Percentiles rank a stretch among this genome's conserved stretches.
These are phyloP conservation scores for Lamellibrachia satsuma DNA, from an alignment of 2,888 invertebrate species.

Conservation along the genomic window DNA sequence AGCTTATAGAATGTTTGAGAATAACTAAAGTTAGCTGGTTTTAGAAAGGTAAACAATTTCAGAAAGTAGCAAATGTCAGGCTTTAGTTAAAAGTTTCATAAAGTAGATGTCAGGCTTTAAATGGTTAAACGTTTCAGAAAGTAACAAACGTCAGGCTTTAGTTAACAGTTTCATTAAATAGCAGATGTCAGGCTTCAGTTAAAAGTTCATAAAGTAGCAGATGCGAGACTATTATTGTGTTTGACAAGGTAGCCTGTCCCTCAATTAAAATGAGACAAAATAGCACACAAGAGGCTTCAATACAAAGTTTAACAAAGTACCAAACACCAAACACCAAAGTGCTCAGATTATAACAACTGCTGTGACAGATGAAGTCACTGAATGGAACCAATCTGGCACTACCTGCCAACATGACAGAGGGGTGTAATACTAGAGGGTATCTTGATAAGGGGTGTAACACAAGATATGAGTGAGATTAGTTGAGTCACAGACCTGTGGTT, in stretches of 20 bases:
- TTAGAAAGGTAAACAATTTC: no score
- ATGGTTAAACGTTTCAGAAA: background rate
- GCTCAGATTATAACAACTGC: background rate
- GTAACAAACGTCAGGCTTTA: background rate
- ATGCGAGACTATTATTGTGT: background rate
- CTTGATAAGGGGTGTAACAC: background rate
- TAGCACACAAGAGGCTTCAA: background rate
- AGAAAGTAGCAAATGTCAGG: no score
- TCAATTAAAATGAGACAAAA: conserved; percentile 1
- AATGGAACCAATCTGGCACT: background rate
- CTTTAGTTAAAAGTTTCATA: background rate
- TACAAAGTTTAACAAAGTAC: background rate
- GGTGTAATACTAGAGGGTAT: background rate
- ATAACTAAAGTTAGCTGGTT: no score
- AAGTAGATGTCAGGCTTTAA: background rate
- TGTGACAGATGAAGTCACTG: background rate
- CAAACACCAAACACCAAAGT: background rate
- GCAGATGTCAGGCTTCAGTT: background rate
- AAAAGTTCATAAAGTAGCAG: background rate
- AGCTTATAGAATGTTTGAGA: no score
- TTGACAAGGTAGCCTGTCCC: background rate
- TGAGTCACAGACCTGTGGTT: background rate
- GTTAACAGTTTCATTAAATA: background rate
- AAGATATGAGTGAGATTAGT: background rate
- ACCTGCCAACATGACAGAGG: background rate